Conservation (phyloP, 2,797 vertebrate genomes). For the Spinus olivaceus region DNA sequence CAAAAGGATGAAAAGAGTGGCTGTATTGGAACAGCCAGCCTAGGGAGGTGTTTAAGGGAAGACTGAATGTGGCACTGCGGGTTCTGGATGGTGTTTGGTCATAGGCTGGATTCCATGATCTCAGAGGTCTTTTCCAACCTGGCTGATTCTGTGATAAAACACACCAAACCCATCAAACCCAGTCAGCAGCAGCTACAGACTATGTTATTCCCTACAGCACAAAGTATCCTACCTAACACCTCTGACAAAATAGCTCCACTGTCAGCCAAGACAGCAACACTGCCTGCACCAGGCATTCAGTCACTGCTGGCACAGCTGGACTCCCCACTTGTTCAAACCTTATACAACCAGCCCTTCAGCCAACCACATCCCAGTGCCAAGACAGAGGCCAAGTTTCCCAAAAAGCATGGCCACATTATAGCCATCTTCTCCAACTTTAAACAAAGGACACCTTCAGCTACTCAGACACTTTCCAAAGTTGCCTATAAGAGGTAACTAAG, state of each 20-base stretch:
- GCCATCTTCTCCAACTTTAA: background rate
- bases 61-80: background rate
- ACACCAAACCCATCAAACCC: background rate
- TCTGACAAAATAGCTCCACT: background rate
- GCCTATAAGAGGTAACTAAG: background rate
- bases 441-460: background rate
- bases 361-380: background rate
- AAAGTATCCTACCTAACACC: background rate
- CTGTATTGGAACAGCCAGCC: background rate
- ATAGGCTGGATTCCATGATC: fast-evolving
- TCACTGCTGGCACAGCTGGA: background rate
- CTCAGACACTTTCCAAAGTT: background rate
- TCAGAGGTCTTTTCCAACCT: background rate
- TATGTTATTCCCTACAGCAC: fast-evolving
- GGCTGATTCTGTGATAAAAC: background rate
- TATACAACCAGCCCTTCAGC: background rate
- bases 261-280: background rate
- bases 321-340: background rate
- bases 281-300: background rate
- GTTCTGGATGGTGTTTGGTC: background rate
- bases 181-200: background rate
- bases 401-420: background rate
- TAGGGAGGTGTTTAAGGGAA: background rate
- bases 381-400: background rate
- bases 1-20: background rate